A percentile compares a stretch with the other conserved stretches of the same genome.
Conservation (phyloP, 2,888 invertebrate genomes). For the Aradus depressus region DNA sequence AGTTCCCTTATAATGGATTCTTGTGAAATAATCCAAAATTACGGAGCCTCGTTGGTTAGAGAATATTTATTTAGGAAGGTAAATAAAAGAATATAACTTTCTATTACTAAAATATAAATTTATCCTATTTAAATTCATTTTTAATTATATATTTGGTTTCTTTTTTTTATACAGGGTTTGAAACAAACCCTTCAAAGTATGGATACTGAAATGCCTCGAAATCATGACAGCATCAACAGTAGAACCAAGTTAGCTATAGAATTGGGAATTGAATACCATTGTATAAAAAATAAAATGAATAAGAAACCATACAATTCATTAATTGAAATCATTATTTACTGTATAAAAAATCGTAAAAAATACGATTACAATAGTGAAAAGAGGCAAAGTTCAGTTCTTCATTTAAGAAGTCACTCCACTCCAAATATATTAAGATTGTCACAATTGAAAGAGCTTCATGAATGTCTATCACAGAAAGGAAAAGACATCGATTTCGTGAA, state of each 20-base stretch:
- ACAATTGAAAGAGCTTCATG: constrained; percentile 3
- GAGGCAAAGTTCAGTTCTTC: neutral
- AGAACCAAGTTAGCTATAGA: constrained; percentile 8
- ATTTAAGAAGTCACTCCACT: neutral
- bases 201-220: constrained; percentile 17
- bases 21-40: neutral
- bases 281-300: constrained; percentile 10
- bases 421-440: neutral
- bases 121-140: neutral
- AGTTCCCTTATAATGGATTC: neutral
- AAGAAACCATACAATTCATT: constrained; percentile 14
- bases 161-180: constrained; percentile 18
- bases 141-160: neutral
- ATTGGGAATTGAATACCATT: constrained; percentile 13
- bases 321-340: constrained; percentile 5
- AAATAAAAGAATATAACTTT: constrained; percentile 1
- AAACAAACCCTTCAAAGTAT: constrained; percentile 12
- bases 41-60: constrained; percentile 17
- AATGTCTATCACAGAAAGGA: constrained; percentile 11
- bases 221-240: constrained; percentile 15
- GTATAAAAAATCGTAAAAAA: neutral
- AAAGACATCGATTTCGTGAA: constrained; percentile 15
- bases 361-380: neutral
- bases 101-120: no score
- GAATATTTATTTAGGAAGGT: constrained; percentile 22